A percentile compares a stretch with the other conserved stretches of the same genome.
These are phyloP conservation scores for Drosophila azteca DNA, from an alignment of 1,140 invertebrate species.

Conservation along the genomic window DNA sequence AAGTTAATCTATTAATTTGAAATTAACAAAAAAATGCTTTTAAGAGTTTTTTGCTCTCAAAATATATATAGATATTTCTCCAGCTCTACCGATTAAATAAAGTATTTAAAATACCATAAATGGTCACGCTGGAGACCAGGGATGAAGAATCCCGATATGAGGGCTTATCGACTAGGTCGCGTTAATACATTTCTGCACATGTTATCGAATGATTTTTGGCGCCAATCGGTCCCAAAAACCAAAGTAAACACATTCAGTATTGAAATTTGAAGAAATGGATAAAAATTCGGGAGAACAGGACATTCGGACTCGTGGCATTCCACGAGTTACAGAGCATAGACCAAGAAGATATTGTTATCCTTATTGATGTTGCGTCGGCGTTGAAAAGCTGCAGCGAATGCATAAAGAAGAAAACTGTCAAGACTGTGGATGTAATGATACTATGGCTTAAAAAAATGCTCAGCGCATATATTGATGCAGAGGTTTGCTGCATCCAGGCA, in stretches of 20 bases:
- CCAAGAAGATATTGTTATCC: conserved; percentile 28
- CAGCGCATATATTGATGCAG: conserved; percentile 37
- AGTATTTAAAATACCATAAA: no score
- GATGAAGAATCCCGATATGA: no score
- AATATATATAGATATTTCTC: no score
- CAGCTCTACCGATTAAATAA: no score
- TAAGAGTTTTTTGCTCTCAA: no score
- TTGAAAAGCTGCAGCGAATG: conserved; percentile 37
- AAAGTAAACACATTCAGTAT: not conserved
- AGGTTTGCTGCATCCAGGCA: conserved; percentile 16
- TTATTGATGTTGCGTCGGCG: conserved; percentile 41
- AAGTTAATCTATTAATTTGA: no score
- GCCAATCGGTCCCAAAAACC: conserved; percentile 22
- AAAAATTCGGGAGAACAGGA: not conserved
- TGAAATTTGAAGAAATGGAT: conserved; percentile 8
- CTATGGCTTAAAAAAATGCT: conserved; percentile 63
- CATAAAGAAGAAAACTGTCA: conserved; percentile 15
- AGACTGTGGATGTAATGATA: conserved; percentile 34
- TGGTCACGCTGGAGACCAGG: no score
- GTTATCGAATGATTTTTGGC: conserved; percentile 5
- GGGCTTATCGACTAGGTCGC: not conserved
- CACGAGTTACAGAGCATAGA: conserved; percentile 44
- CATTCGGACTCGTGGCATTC: conserved; percentile 2
- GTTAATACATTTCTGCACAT: not conserved
- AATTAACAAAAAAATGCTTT: no score